Conservation (phyloP, 2,888 invertebrate species). For the Ophion ellenae region DNA sequence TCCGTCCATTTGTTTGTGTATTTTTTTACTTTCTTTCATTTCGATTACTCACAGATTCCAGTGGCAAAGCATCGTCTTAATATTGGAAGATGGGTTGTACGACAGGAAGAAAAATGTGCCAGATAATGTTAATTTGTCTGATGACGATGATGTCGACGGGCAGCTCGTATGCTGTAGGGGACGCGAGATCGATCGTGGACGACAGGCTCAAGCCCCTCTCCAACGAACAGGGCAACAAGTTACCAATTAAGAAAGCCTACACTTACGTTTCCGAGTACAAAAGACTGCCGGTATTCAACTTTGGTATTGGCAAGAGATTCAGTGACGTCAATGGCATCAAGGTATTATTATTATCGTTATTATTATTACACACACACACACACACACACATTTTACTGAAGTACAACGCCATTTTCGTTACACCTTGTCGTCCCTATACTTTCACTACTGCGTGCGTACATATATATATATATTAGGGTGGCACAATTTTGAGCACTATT, state of each 20-base stretch:
- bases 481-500: too few relatives aligned
- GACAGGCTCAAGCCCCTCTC: conserved; percentile 7
- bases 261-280: conserved; percentile 88
- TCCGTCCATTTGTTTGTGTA: background rate
- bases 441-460: too few relatives aligned
- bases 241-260: conserved; percentile 84
- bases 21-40: background rate
- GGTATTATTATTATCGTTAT: conserved; percentile 74
- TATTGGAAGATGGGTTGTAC: conserved; percentile 17
- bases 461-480: too few relatives aligned
- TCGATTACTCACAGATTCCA: conserved; percentile 15
- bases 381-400: background rate
- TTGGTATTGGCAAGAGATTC: conserved; percentile 83
- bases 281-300: conserved; percentile 85
- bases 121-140: conserved; percentile 43
- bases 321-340: conserved; percentile 83
- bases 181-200: conserved; percentile 50
- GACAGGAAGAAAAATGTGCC: conserved; percentile 38
- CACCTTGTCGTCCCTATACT: too few relatives aligned
- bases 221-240: conserved; percentile 57
- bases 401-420: background rate
- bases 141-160: conserved; percentile 49
- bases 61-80: background rate
- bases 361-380: too few relatives aligned
- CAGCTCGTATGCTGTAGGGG: conserved; percentile 66